Evolutionary conservation across 2,888 invertebrate genomes (phyloP).

Genomic region (Lasioglossum calceatum): DNA sequence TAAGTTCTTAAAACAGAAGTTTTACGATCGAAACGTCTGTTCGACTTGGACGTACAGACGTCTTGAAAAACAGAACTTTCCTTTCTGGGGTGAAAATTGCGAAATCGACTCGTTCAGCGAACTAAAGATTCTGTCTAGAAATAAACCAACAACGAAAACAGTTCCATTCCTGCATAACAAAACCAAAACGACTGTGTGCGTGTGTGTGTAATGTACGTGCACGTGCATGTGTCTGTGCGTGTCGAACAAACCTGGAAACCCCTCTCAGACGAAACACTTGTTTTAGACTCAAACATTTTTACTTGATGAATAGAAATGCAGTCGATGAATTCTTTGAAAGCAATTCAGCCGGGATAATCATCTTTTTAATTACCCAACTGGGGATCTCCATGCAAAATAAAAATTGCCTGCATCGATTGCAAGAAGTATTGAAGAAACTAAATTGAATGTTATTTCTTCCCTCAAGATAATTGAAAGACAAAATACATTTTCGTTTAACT

Average conservation of each 20-base stretch:
- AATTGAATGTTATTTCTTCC: too few relatives aligned
- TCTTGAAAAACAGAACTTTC: not conserved
- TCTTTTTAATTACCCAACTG: not conserved
- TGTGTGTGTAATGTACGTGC: conserved; percentile 31
- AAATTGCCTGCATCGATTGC: too few relatives aligned
- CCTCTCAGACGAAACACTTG: not conserved
- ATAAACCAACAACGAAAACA: not conserved
- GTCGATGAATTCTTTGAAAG: not conserved
- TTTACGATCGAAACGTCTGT: conserved; percentile 6
- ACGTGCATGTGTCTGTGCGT: conserved; percentile 25
- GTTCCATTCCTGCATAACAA: conserved; percentile 6
- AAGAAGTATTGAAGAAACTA: too few relatives aligned
- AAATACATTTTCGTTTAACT: too few relatives aligned
- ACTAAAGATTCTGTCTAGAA: not conserved
- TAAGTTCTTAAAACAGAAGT: conserved; percentile 2
- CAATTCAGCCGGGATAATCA: not conserved
- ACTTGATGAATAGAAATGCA: not conserved
- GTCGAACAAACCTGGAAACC: not conserved
- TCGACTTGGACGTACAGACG: too few relatives aligned
- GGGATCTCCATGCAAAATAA: too few relatives aligned
- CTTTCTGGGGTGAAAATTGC: not conserved
- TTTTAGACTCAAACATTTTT: not conserved
- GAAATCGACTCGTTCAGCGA: not conserved
- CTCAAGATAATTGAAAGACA: too few relatives aligned
- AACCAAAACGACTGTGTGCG: not conserved